These are phyloP conservation scores for Yponomeuta evonymella DNA, from an alignment of 2,888 invertebrate species.

Conservation along the genomic window DNA sequence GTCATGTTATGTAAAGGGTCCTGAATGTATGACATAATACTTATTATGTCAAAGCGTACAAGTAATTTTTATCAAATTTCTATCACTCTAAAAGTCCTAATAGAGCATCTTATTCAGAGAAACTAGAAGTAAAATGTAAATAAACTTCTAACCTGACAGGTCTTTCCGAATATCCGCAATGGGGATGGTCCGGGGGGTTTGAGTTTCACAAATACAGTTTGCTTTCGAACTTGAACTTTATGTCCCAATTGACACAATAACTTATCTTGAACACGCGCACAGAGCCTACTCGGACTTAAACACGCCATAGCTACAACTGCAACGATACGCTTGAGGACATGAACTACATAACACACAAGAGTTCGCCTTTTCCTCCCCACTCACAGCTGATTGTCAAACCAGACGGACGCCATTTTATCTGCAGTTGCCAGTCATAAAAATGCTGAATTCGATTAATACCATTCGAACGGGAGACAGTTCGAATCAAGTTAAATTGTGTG, in stretches of 20 bases:
- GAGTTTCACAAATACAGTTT: constrained; percentile 81
- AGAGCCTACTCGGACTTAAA: constrained; percentile 88
- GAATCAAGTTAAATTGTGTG: no score
- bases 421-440: neutral
- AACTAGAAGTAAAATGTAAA: constrained; percentile 17
- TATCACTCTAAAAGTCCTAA: constrained; percentile 20
- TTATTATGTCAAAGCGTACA: neutral
- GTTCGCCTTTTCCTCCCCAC: constrained; percentile 71
- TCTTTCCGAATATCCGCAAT: constrained; percentile 71
- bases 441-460: neutral
- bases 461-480: neutral
- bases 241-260: constrained; percentile 86
- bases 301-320: constrained; percentile 89
- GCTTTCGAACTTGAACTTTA: constrained; percentile 79
- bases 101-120: neutral
- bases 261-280: constrained; percentile 87
- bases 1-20: constrained; percentile 51
- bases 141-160: constrained; percentile 62
- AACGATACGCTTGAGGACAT: constrained; percentile 78
- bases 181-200: constrained; percentile 79
- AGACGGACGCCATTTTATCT: neutral
- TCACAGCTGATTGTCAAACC: constrained; percentile 70
- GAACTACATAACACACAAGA: constrained; percentile 68
- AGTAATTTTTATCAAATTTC: constrained; percentile 7
- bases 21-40: constrained; percentile 28